Base-by-base conservation (phyloP, 2,888 invertebrate species). In the Tridacna gigas region DNA sequence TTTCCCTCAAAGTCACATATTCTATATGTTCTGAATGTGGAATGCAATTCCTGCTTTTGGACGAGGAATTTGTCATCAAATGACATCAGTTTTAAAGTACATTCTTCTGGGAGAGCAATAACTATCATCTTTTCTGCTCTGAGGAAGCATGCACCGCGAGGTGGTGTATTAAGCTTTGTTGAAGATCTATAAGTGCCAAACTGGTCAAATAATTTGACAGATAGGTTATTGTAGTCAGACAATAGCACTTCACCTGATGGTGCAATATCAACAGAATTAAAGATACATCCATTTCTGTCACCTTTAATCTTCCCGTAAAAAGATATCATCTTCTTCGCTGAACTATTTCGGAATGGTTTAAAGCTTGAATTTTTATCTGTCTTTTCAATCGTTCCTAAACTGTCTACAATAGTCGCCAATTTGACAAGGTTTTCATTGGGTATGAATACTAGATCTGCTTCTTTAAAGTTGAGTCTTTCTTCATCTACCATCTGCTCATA, bases 21-120 rank as follows among this genome's bases (percentile, higher is more conserved):
- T 51, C 88, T 60, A 66, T 84, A 88, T 0, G 88, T 84, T 61
- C 86, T 83, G 65, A 88, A 88, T 4, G 85, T 66, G 7, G 88
- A 86, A 37, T 67, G 78, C 3, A 86, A 61, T 51, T 88, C 88
- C 1, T 80, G 77, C 7, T 84, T 56, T 48, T 78, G 83, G 2
- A 84, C 71, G 48, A 88, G 65, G 73, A 80, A 86, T 28, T 88
- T 86, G 3, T 86, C 88, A 18, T 88, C 88, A 13, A 71, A 51
- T 0, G 88, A 84, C 83, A 88, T 74, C 28, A 88, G 73, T 75
- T 86, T 88, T 56, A 88, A 77, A 13, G 86, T 56, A 51, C 84
- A 82, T 74, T 88, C 86, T 74, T 88, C 88, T 48, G 88, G 88
- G 47, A 88, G 82, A n/a, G 88, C 83, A 60, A 88, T 74, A 22